A percentile compares a stretch with the other conserved stretches of the same genome.
These are phyloP conservation scores for Stenichneumon culpator DNA, from an alignment of 2,888 invertebrate species.

Conservation along the genomic window DNA sequence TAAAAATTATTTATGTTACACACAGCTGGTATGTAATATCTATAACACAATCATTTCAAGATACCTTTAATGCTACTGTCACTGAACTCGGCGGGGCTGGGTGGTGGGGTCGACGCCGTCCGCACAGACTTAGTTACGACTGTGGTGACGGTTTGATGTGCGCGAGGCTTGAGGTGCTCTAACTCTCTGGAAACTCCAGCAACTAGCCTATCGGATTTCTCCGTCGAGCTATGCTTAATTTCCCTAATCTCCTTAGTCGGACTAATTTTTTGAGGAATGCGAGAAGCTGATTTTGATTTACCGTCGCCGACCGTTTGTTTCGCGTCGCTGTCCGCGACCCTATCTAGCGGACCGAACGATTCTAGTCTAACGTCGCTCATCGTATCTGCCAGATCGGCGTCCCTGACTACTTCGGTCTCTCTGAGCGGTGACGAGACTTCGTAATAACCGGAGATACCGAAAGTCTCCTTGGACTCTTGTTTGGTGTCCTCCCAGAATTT, in stretches of 20 bases:
- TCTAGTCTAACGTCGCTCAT: slow-evolving; percentile 72
- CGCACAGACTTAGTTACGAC: slow-evolving; percentile 85
- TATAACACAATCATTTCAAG: slow-evolving; percentile 85
- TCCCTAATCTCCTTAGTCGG: slow-evolving; percentile 70
- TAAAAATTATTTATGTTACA: slow-evolving; percentile 84
- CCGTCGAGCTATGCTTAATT: slow-evolving; percentile 47
- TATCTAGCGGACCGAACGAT: slow-evolving; percentile 70
- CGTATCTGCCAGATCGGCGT: slow-evolving; percentile 67
- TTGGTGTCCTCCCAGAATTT: slow-evolving; percentile 76
- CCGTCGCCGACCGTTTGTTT: slow-evolving; percentile 60
- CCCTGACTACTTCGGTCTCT: slow-evolving; percentile 66
- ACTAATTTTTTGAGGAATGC: slow-evolving; percentile 81
- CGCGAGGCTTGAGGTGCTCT: slow-evolving; percentile 84
- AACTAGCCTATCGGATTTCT: slow-evolving; percentile 76
- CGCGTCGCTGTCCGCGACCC: slow-evolving; percentile 49
- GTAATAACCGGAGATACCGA: slow-evolving; percentile 75
- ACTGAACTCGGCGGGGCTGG: slow-evolving; percentile 85
- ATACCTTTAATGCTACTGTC: slow-evolving; percentile 85
- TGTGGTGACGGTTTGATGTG: slow-evolving; percentile 84
- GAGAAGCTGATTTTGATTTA: slow-evolving; percentile 71
- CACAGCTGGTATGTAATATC: slow-evolving; percentile 85
- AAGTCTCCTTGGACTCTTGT: slow-evolving; percentile 74
- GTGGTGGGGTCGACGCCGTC: slow-evolving; percentile 84
- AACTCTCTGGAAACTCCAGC: slow-evolving; percentile 77
- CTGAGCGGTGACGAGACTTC: slow-evolving; percentile 74